A percentile compares a stretch with the other conserved stretches of the same genome.
Conservation (phyloP, 2,888 invertebrate species). For the Lasioglossum oenotherae region DNA sequence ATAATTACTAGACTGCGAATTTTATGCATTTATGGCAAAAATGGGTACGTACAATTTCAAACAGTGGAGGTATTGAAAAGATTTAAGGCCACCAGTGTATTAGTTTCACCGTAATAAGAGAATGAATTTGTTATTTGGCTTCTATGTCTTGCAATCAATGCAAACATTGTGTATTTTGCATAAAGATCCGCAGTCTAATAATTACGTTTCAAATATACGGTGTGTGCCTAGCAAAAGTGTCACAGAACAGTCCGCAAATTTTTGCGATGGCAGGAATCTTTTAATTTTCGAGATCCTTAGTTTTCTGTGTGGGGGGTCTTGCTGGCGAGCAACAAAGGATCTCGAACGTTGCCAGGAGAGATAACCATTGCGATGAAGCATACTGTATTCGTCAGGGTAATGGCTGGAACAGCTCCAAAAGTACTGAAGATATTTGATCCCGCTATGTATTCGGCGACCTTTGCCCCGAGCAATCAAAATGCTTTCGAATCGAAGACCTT, state of each 20-base stretch:
- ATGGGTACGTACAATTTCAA: too few species aligned
- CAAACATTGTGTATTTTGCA: too few species aligned
- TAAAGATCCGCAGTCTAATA: too few species aligned
- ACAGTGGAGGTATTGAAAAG: too few species aligned
- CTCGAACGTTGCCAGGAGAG: neutral
- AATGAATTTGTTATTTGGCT: too few species aligned
- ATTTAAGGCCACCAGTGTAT: too few species aligned
- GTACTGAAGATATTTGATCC: slow-evolving; percentile 30
- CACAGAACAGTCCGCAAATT: neutral
- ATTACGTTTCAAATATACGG: too few species aligned
- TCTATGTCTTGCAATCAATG: too few species aligned
- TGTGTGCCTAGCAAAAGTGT: neutral
- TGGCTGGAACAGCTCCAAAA: slow-evolving; percentile 32
- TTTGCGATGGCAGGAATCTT: too few species aligned
- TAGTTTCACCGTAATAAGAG: too few species aligned
- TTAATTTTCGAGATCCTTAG: neutral
- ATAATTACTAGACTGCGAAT: too few species aligned
- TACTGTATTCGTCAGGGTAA: slow-evolving; percentile 21
- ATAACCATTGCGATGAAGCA: neutral
- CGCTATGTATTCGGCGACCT: slow-evolving; percentile 28
- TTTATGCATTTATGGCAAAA: too few species aligned
- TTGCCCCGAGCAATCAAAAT: slow-evolving; percentile 16
- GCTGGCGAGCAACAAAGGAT: neutral
- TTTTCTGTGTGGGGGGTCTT: neutral
- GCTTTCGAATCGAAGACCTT: slow-evolving; percentile 18